Base-by-base conservation (phyloP, 2,888 invertebrate genomes). In the Metellina segmentata region DNA sequence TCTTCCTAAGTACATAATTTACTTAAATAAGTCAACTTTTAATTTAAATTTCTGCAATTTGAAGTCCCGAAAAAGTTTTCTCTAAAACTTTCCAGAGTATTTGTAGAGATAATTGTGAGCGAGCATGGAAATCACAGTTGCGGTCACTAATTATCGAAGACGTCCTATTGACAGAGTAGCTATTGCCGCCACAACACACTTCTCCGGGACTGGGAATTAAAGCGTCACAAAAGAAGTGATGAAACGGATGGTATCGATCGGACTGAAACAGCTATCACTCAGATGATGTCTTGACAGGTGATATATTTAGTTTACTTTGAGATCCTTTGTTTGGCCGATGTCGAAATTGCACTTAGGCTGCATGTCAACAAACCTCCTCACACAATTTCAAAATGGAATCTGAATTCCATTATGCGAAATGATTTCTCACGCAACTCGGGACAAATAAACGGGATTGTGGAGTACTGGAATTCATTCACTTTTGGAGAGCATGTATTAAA, bases 141-240 rank as follows among this genome's bases (percentile, higher is more conserved):
- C 77, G 11, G n/a, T n/a, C n/a, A 5, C 51, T n/a, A 74, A 74
- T 74, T 34, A 77, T 61, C 61, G 61, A 16, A 11, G 11, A 11
- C 61, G 61, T 61, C 61, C 61, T 61, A 9, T 61, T 61, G 61
- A 61, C 61, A 61, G 61, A 9, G 9, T 61, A 16, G 9, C 6
- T 61, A 61, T 61, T 61, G 77, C 51, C 77, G 16, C 49, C 77
- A 49, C 51, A 34, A 34, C 51, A n/a, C 13, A 8, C 77, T 77
- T 51, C 61, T 16, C 61, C 16, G 61, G 5, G 16, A 74, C 48
- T 49, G 11, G 51, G 52, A 4, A 49, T 16, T 49, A 77, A 77
- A 51, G 49, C 77, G 48, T 51, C 77, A 77, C 77, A 77, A 77
- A 77, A 77, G 77, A 77, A 77, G n/a, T 49, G 77, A 77, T 77